Percentiles rank a stretch among this genome's conserved stretches.
These are phyloP conservation scores for Tortrix viridana DNA, from an alignment of 2,888 invertebrate genomes.

Conservation along the genomic window DNA sequence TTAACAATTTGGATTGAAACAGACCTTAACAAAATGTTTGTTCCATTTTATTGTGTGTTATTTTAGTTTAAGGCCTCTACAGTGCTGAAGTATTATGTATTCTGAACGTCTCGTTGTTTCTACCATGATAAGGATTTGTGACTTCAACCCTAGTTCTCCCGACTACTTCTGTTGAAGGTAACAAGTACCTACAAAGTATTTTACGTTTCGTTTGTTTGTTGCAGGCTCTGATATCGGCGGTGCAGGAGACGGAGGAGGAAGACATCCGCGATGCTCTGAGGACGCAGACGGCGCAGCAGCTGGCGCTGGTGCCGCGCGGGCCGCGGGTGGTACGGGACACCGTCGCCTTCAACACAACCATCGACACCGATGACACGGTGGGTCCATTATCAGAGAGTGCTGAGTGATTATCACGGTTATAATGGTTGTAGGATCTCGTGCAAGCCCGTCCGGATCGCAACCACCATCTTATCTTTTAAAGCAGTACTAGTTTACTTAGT, in stretches of 20 bases:
- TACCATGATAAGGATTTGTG: no score
- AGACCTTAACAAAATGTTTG: no score
- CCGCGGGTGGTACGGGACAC: conserved; percentile 91
- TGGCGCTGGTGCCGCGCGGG: conserved; percentile 86
- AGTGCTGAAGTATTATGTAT: no score
- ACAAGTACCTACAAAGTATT: background rate
- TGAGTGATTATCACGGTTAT: background rate
- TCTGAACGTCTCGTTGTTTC: no score
- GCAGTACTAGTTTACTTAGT: no score
- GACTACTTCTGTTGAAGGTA: background rate
- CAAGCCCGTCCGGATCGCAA: no score
- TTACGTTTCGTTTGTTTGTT: conserved; percentile 57
- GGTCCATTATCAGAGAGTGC: conserved; percentile 15
- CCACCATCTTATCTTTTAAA: no score
- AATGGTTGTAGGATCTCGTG: conserved; percentile 25
- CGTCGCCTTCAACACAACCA: conserved; percentile 89
- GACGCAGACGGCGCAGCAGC: conserved; percentile 84
- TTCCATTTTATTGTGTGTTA: no score
- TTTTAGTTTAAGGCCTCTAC: no score
- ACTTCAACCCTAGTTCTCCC: no score
- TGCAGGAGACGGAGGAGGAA: conserved; percentile 81
- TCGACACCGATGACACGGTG: conserved; percentile 93
- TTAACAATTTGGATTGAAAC: no score
- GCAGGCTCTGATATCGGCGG: conserved; percentile 90
- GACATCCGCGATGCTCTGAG: conserved; percentile 89